Evolutionary conservation across 1,140 invertebrate genomes (phyloP).

Genomic region (Chrysoperla carnea): DNA sequence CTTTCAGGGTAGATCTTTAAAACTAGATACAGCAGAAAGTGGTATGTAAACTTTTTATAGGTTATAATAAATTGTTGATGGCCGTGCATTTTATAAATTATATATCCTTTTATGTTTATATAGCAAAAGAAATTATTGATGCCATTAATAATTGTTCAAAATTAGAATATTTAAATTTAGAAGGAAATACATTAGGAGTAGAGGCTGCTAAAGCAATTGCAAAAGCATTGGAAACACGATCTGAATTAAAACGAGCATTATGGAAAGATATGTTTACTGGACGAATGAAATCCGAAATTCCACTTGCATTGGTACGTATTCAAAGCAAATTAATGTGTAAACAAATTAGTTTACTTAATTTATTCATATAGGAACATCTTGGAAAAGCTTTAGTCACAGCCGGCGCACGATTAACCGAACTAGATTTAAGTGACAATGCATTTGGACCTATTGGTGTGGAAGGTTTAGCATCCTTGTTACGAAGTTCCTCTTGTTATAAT

Average conservation of each 20-base stretch:
- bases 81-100: conserved; percentile 1
- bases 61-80: conserved; percentile 6
- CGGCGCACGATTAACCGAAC: conserved; percentile 56
- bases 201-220: conserved; percentile 72
- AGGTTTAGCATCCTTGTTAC: conserved; percentile 71
- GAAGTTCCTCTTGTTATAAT: conserved; percentile 66
- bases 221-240: conserved; percentile 56
- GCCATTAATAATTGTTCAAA: conserved; percentile 40
- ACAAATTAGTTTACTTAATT: neutral
- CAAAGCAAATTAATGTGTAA: neutral
- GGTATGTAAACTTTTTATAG: conserved; percentile 26
- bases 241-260: conserved; percentile 59
- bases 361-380: conserved; percentile 42
- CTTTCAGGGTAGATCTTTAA: conserved; percentile 45
- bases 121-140: conserved; percentile 42
- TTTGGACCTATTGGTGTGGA: conserved; percentile 91
- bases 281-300: conserved; percentile 88
- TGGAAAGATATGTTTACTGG: conserved; percentile 97
- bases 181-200: conserved; percentile 87
- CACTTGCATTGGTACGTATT: conserved; percentile 55
- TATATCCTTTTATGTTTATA: conserved; percentile 11
- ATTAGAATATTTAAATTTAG: conserved; percentile 60
- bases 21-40: conserved; percentile 44
- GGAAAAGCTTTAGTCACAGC: conserved; percentile 67
- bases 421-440: conserved; percentile 97